phyloP scores from a whole-genome alignment of 2,888 invertebrate species.

The Thymelicus sylvestris region DNA sequence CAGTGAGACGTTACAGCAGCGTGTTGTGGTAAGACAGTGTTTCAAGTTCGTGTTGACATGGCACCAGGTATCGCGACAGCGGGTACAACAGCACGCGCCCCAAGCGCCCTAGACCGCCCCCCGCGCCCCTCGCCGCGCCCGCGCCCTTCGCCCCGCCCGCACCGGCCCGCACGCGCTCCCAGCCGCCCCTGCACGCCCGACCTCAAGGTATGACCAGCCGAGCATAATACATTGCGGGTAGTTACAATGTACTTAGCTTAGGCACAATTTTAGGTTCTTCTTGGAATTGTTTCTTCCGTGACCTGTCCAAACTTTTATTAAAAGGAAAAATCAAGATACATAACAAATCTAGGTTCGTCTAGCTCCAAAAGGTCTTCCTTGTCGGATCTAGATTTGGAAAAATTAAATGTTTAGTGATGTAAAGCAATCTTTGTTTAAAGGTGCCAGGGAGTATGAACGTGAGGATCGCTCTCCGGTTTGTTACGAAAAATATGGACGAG shows the following conservation, averaged over 20 bases:
- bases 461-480: constrained; percentile 60
- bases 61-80: constrained; percentile 74
- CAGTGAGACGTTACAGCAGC: no score
- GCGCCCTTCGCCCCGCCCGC: constrained; percentile 33
- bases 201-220: constrained; percentile 27
- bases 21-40: no score
- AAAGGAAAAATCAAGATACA: no score
- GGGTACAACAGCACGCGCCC: constrained; percentile 69
- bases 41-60: no score
- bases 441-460: constrained; percentile 56
- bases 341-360: no score
- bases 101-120: constrained; percentile 51
- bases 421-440: constrained; percentile 43
- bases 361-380: neutral
- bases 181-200: constrained; percentile 55
- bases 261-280: no score
- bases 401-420: neutral
- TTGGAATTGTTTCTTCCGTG: no score
- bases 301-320: no score
- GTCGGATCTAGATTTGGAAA: neutral
- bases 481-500: constrained; percentile 54
- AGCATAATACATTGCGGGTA: no score
- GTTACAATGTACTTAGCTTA: no score
- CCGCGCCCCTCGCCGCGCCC: constrained; percentile 41
- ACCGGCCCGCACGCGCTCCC: constrained; percentile 56